These are phyloP conservation scores for Troides helena DNA, from an alignment of 2,888 invertebrate species.

Conservation along the genomic window DNA sequence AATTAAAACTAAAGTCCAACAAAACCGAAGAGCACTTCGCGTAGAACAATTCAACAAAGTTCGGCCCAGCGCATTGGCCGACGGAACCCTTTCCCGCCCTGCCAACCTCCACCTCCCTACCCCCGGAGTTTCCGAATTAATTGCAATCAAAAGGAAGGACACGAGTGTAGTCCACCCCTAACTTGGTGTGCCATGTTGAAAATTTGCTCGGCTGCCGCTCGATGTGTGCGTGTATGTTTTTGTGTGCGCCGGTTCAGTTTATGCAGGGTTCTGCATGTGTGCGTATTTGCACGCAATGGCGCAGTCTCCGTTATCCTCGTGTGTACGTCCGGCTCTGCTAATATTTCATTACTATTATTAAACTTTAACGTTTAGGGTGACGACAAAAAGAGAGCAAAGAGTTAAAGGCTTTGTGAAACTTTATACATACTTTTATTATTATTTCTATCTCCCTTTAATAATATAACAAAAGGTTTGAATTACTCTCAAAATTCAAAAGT, in stretches of 20 bases:
- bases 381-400: background rate
- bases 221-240: slow-evolving; percentile 36
- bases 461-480: too few relatives aligned
- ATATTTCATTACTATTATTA: slow-evolving; percentile 2
- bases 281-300: slow-evolving; percentile 36
- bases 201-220: slow-evolving; percentile 52
- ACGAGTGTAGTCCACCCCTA: slow-evolving; percentile 77
- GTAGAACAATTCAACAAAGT: slow-evolving; percentile 60
- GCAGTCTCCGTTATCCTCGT: slow-evolving; percentile 26
- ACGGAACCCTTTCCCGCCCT: slow-evolving; percentile 59
- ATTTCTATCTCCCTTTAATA: too few relatives aligned
- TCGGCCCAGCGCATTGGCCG: slow-evolving; percentile 75
- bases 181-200: slow-evolving; percentile 75
- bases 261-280: slow-evolving; percentile 34
- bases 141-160: slow-evolving; percentile 81
- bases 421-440: too few relatives aligned
- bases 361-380: background rate
- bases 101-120: slow-evolving; percentile 37
- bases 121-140: slow-evolving; percentile 72
- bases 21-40: slow-evolving; percentile 53
- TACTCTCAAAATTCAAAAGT: too few relatives aligned
- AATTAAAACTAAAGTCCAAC: slow-evolving; percentile 50
- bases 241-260: slow-evolving; percentile 44
- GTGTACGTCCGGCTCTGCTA: slow-evolving; percentile 16
- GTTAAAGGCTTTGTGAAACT: background rate